These are phyloP conservation scores for Lagopus muta DNA, from an alignment of 2,113 vertebrate species.

Conservation along the genomic window DNA sequence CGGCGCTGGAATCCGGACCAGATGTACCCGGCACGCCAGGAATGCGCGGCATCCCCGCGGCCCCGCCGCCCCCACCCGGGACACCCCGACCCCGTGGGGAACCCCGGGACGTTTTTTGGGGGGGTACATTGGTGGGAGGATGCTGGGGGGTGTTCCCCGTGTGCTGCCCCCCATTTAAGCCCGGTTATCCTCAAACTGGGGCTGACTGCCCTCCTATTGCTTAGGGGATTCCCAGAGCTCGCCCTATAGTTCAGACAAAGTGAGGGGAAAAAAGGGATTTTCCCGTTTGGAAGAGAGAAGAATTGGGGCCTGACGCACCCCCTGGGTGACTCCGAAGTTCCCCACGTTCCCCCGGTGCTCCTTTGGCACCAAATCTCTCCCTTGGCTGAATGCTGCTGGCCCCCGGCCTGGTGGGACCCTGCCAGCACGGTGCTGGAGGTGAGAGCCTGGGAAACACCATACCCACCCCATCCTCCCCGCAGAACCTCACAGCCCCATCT, in stretches of 20 bases:
- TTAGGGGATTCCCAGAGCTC: neutral
- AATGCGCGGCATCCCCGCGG: constrained; percentile 87
- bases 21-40: constrained; percentile 94
- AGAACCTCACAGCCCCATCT: neutral
- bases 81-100: neutral
- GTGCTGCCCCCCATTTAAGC: neutral
- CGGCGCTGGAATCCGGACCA: constrained; percentile 94
- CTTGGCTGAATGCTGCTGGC: neutral
- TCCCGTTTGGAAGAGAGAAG: accelerated
- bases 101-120: neutral
- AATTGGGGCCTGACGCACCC: accelerated
- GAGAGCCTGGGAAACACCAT: constrained; percentile 15
- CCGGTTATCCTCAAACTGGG: accelerated
- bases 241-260: accelerated
- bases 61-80: constrained; percentile 4
- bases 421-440: constrained; percentile 41
- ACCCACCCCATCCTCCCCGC: neutral
- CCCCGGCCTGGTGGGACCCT: neutral
- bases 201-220: neutral
- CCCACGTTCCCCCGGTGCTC: neutral
- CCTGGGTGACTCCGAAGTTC: neutral
- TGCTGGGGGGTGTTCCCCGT: too few species aligned
- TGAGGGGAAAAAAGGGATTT: neutral
- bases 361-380: constrained; percentile 18
- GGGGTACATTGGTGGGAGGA: neutral